These are phyloP conservation scores for Embiotoca jacksoni DNA, from an alignment of 2,113 vertebrate species.

Conservation along the genomic window DNA sequence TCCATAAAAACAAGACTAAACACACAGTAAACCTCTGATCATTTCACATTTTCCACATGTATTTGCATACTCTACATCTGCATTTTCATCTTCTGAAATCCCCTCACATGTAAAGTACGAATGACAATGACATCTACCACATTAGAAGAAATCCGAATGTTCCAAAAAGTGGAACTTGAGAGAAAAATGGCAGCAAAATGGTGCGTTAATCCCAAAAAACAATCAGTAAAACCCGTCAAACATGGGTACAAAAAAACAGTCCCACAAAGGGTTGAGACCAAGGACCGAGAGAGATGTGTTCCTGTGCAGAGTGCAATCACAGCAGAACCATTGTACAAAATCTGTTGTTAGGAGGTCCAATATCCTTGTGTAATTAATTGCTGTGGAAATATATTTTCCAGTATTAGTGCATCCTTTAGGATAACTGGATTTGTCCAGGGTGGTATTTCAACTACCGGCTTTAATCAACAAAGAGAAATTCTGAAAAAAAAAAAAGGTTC, in stretches of 20 bases:
- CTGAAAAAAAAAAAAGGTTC: neutral
- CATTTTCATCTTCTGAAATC: conserved; percentile 51
- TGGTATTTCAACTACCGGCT: conserved; percentile 25
- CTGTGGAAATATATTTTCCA: conserved; percentile 28
- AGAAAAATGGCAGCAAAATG: conserved; percentile 23
- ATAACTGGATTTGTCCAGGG: conserved; percentile 41
- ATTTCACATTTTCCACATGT: conserved; percentile 38
- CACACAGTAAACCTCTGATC: conserved; percentile 13
- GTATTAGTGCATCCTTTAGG: conserved; percentile 51
- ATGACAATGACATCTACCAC: conserved; percentile 46
- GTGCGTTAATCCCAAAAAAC: conserved; percentile 25
- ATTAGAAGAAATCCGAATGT: conserved; percentile 30
- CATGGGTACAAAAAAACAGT: conserved; percentile 42
- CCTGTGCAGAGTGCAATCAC: conserved; percentile 57
- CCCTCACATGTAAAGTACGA: conserved; percentile 50
- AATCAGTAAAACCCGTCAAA: conserved; percentile 26
- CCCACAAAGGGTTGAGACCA: conserved; percentile 19
- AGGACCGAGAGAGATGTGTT: conserved; percentile 33
- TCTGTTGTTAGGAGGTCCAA: conserved; percentile 19
- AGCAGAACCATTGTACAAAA: conserved; percentile 35
- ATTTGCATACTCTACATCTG: conserved; percentile 62
- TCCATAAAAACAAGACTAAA: conserved; percentile 24
- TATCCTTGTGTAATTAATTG: conserved; percentile 34
- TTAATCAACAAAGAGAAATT: conserved; percentile 8
- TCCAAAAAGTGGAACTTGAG: conserved; percentile 25